phyloP scores from a whole-genome alignment of 2,888 invertebrate species.

The Athetis lepigone region DNA sequence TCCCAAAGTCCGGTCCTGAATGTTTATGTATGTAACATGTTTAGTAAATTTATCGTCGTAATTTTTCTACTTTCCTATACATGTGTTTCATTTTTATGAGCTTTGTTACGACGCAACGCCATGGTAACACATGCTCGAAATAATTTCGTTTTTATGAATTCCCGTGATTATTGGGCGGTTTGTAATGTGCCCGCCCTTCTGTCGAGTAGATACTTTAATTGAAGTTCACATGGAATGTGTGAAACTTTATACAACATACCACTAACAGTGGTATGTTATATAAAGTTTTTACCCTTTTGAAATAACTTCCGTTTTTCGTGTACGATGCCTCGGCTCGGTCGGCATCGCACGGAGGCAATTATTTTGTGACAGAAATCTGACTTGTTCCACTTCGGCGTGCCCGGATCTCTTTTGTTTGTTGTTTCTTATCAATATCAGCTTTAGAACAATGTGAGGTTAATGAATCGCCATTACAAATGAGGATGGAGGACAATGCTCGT shows the following conservation, averaged over 20 bases:
- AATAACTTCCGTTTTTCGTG: constrained; percentile 12
- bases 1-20: constrained; percentile 68
- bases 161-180: constrained; percentile 58
- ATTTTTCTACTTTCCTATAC: constrained; percentile 74
- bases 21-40: constrained; percentile 77
- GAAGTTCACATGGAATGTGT: constrained; percentile 53
- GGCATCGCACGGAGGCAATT: constrained; percentile 43
- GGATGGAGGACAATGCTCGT: neutral
- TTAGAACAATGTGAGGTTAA: neutral
- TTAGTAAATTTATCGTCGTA: constrained; percentile 76
- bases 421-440: constrained; percentile 49
- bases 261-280: too few relatives aligned
- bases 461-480: neutral
- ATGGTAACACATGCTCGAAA: constrained; percentile 70
- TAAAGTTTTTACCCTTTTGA: constrained; percentile 12
- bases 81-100: constrained; percentile 74
- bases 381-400: constrained; percentile 44
- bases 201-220: constrained; percentile 21
- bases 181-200: constrained; percentile 7
- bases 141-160: constrained; percentile 69
- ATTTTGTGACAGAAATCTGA: constrained; percentile 55
- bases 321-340: constrained; percentile 36
- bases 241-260: too few relatives aligned
- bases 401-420: constrained; percentile 38
- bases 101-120: constrained; percentile 67